Evolutionary conservation across 2,888 invertebrate genomes (phyloP).

Genomic region (Campopleginae sp.): DNA sequence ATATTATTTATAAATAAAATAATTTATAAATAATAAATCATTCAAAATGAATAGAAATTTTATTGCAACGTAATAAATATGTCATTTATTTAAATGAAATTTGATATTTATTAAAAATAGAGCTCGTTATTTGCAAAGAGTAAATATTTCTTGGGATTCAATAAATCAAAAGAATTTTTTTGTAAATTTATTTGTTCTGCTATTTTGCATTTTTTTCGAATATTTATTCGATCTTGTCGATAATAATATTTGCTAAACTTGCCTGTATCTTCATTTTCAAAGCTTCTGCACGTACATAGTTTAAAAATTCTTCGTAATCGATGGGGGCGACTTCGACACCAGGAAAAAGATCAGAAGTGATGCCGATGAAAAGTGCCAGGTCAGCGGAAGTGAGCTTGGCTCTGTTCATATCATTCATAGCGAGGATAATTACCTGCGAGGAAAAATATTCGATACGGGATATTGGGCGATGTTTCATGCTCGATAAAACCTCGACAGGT

Average conservation of each 20-base stretch:
- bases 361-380: slow-evolving; percentile 93
- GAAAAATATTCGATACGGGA: not conserved
- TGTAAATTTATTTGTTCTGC: too few relatives aligned
- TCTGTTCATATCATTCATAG: slow-evolving; percentile 97
- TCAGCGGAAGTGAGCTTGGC: slow-evolving; percentile 94
- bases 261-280: slow-evolving; percentile 88
- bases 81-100: too few relatives aligned
- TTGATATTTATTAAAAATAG: too few relatives aligned
- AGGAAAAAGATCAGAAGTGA: slow-evolving; percentile 95
- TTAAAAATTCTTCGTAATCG: slow-evolving; percentile 90
- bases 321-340: slow-evolving; percentile 90
- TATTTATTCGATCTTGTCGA: too few relatives aligned
- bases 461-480: not conserved
- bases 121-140: too few relatives aligned
- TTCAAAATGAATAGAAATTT: too few relatives aligned
- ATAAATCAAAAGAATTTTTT: too few relatives aligned
- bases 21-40: too few relatives aligned
- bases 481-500: not conserved
- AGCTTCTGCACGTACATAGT: slow-evolving; percentile 86
- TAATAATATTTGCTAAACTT: slow-evolving; percentile 19
- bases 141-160: too few relatives aligned
- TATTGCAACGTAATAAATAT: too few relatives aligned
- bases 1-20: too few relatives aligned
- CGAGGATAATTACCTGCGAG: slow-evolving; percentile 88
- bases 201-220: too few relatives aligned